A percentile compares a stretch with the other conserved stretches of the same genome.
phyloP scores from a whole-genome alignment of 2,113 vertebrate genomes.

The Microcebus griseorufus region DNA sequence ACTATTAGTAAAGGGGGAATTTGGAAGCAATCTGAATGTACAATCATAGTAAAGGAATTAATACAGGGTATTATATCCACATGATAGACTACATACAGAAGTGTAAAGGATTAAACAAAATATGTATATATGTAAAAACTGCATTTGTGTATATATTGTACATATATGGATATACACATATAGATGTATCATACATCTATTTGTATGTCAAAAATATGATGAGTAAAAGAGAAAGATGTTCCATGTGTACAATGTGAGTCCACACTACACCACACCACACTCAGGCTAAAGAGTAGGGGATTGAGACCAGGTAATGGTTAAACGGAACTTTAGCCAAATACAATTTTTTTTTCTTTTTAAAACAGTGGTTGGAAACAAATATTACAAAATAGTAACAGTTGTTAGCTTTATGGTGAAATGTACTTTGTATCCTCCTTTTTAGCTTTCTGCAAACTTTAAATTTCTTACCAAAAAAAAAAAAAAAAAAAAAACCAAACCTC shows the following conservation, averaged over 20 bases:
- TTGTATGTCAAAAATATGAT: neutral
- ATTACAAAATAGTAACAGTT: neutral
- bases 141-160: neutral
- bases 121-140: neutral
- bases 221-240: neutral
- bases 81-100: neutral
- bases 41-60: neutral
- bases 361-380: conserved; percentile 30
- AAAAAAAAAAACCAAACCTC: neutral
- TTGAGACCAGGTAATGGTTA: neutral
- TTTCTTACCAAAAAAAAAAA: neutral
- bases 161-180: too few relatives aligned
- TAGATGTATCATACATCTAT: neutral
- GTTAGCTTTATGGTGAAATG: neutral
- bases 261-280: neutral
- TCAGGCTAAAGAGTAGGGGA: neutral
- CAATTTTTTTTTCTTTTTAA: neutral
- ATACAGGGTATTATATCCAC: neutral
- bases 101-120: neutral
- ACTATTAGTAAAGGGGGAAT: neutral
- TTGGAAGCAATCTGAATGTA: neutral
- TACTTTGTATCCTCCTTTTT: neutral
- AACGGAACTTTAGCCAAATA: neutral
- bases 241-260: neutral
- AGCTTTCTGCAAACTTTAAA: neutral